phyloP scores from a whole-genome alignment of 2,888 invertebrate genomes.

The Amblyjoppa proteus region DNA sequence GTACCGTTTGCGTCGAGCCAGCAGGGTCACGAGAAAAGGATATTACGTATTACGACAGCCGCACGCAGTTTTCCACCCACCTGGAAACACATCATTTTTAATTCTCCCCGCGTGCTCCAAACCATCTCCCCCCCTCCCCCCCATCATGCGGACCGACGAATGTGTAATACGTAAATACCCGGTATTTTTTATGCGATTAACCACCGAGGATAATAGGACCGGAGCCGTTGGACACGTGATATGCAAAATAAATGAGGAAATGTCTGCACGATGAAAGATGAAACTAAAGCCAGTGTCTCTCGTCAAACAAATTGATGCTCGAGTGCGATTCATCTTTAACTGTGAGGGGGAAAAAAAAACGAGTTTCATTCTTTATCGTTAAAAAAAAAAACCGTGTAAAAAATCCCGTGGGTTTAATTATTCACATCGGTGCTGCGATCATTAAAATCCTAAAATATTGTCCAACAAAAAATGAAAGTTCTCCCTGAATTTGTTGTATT shows the following conservation, averaged over 20 bases:
- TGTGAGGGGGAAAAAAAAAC: not conserved
- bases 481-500: too few relatives aligned
- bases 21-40: constrained; percentile 47
- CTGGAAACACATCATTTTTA: constrained; percentile 55
- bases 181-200: constrained; percentile 52
- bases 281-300: not conserved
- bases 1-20: constrained; percentile 46
- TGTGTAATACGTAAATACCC: constrained; percentile 59
- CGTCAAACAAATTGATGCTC: constrained; percentile 12
- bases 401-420: too few relatives aligned
- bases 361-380: too few relatives aligned
- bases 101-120: constrained; percentile 15
- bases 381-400: too few relatives aligned
- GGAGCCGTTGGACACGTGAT: constrained; percentile 16
- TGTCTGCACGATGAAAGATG: constrained; percentile 8
- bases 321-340: not conserved
- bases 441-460: too few relatives aligned
- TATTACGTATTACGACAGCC: constrained; percentile 47
- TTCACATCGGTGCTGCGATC: too few relatives aligned
- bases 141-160: constrained; percentile 30
- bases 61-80: constrained; percentile 45
- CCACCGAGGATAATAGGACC: constrained; percentile 17
- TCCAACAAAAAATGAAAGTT: too few relatives aligned
- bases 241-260: constrained; percentile 45
- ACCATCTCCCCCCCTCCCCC: not conserved